Base-by-base conservation (phyloP, 2,888 invertebrate genomes). In the Oxystoma pomonae region DNA sequence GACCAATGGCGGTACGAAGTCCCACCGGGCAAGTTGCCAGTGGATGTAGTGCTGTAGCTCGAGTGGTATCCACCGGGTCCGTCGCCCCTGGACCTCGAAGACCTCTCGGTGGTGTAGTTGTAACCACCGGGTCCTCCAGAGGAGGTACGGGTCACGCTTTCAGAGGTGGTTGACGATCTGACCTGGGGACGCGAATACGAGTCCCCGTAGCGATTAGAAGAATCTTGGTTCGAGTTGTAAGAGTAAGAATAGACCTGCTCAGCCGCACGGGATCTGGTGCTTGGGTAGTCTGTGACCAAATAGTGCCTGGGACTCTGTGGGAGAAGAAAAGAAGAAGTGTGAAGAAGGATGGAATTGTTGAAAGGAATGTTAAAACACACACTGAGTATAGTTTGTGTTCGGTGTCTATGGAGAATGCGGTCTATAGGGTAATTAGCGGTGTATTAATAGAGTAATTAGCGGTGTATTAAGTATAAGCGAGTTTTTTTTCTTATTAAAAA, bases 211-310 rank as follows among this genome's bases (percentile, higher is more conserved):
- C 83, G 82, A 71, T 77, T 80, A n/a, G 71, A 68, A 16, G 71
- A 70, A 74, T 85, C 83, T 72, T 84, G 83, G 71, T 79, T 79
- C 80, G 89, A 87, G 80, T 85, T 83, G 85, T 92, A 92, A 71
- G 91, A 88, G 85, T 92, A 92, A 74, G 91, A 91, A 85, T 92
- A 93, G 84, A 91, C 90, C 83, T 91, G 86, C 80, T 92, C 90
- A 74, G 91, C 90, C 73, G 89, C 88, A 78, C 87, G 85, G 64
- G 86, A 84, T 74, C 85, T 84, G 76, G 84, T 82, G 75, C 88
- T 85, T 67, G 88, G 87, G 74, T 89, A 86, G 79, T 92, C 91
- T 81, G 88, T 88, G 81, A 91, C 90, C 83, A 91, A 88, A 85
- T 92, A 92, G 86, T 91, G 90, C 81, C 93, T 90, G 76, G 93